phyloP scores from a whole-genome alignment of 2,797 vertebrate genomes.

The Brachymystax lenok region DNA sequence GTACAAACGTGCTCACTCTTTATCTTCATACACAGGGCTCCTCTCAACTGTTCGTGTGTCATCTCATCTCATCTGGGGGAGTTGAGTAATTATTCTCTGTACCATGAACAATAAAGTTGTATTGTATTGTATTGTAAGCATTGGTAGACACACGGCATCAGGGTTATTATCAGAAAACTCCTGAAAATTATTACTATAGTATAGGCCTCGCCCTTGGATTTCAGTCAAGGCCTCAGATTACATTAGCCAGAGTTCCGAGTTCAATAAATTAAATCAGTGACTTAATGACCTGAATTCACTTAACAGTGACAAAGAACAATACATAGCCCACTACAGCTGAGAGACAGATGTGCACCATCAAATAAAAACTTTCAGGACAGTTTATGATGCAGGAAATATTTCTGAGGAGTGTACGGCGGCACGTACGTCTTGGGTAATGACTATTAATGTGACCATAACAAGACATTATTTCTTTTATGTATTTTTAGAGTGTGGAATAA shows the following conservation, averaged over 20 bases:
- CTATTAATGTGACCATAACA: not conserved
- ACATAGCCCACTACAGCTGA: slow-evolving; percentile 24
- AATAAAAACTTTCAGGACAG: slow-evolving; percentile 12
- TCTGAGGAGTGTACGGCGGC: slow-evolving; percentile 3
- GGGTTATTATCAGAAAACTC: slow-evolving; percentile 9
- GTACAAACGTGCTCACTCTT: too few relatives aligned
- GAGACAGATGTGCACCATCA: slow-evolving; percentile 40
- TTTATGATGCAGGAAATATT: slow-evolving; percentile 38
- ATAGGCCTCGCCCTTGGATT: not conserved
- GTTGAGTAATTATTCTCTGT: too few relatives aligned
- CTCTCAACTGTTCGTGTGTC: too few relatives aligned
- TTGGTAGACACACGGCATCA: not conserved
- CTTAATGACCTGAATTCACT: slow-evolving; percentile 29
- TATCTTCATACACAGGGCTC: too few relatives aligned
- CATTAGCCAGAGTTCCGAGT: slow-evolving; percentile 15
- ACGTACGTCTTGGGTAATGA: slow-evolving; percentile 16
- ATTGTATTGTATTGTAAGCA: not conserved
- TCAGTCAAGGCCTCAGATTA: slow-evolving; percentile 15
- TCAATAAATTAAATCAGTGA: slow-evolving; percentile 26
- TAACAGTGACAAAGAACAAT: slow-evolving; percentile 24
- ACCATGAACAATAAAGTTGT: too few relatives aligned
- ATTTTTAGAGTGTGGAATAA: too few relatives aligned
- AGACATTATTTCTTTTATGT: not conserved
- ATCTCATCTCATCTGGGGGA: too few relatives aligned
- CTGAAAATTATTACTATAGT: not conserved